Conservation (phyloP, 2,113 vertebrate genomes). For the Ailurus styani region DNA sequence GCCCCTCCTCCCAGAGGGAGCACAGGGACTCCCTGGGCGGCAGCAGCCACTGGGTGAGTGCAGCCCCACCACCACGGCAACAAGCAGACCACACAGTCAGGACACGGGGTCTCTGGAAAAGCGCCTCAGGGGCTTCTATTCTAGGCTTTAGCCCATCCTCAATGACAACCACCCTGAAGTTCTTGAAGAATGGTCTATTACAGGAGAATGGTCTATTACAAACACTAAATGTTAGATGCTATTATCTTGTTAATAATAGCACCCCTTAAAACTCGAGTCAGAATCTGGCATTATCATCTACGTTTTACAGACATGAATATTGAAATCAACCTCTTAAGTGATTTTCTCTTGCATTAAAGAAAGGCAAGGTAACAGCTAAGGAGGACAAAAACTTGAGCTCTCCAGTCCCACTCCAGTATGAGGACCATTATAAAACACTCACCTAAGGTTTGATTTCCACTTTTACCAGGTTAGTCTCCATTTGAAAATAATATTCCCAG, state of each 20-base stretch:
- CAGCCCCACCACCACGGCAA: not conserved
- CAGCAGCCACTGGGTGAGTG: accelerated
- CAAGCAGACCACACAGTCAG: not conserved
- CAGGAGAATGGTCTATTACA: not conserved
- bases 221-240: not conserved
- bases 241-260: not conserved
- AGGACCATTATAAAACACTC: not conserved
- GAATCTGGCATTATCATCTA: not conserved
- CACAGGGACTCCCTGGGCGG: not conserved
- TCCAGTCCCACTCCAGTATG: not conserved
- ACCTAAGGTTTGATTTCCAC: not conserved
- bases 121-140: not conserved
- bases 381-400: not conserved
- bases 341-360: not conserved
- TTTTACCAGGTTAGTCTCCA: not conserved
- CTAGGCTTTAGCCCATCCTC: not conserved
- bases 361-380: not conserved
- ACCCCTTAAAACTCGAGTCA: not conserved
- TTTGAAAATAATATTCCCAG: constrained; percentile 15
- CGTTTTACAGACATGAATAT: not conserved
- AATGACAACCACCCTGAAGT: not conserved
- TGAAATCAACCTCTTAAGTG: not conserved
- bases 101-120: not conserved
- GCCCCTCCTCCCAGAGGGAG: not conserved
- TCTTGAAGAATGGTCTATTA: not conserved